phyloP scores from a whole-genome alignment of 2,888 invertebrate genomes.

The Euplagia quadripunctaria region DNA sequence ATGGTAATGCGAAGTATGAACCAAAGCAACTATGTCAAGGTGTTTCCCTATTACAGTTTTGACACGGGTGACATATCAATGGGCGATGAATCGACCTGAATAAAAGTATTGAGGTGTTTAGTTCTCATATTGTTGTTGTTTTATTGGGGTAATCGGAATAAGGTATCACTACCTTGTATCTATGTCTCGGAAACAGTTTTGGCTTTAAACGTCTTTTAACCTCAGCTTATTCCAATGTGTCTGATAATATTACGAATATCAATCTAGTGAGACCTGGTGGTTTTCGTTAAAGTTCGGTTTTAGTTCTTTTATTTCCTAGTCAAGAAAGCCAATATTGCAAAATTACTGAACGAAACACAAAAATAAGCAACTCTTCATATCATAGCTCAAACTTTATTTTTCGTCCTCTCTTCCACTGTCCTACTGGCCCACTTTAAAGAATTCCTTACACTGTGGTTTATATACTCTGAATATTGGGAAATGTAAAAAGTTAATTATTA shows the following conservation, averaged over 20 bases:
- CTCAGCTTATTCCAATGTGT: background rate
- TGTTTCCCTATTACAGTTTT: conserved; percentile 73
- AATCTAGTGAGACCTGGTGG: too few relatives aligned
- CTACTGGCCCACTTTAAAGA: background rate
- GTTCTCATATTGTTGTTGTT: conserved; percentile 9
- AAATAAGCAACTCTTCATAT: too few relatives aligned
- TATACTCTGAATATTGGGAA: too few relatives aligned
- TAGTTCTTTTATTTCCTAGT: too few relatives aligned
- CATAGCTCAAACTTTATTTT: too few relatives aligned
- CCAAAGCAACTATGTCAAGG: conserved; percentile 72
- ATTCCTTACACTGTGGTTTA: background rate
- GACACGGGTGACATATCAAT: conserved; percentile 62
- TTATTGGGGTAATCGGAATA: conserved; percentile 1
- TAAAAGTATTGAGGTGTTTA: conserved; percentile 27
- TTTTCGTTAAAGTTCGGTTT: background rate
- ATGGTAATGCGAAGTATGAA: conserved; percentile 53
- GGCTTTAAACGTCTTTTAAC: background rate
- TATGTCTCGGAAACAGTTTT: background rate
- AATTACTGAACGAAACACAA: too few relatives aligned
- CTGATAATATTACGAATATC: too few relatives aligned
- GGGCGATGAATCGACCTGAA: conserved; percentile 51
- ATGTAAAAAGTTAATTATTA: too few relatives aligned
- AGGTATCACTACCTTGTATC: background rate
- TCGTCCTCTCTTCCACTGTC: too few relatives aligned
- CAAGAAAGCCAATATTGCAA: too few relatives aligned